A percentile compares a stretch with the other conserved stretches of the same genome.
Conservation (phyloP, 2,797 vertebrate genomes). For the Morus bassanus region DNA sequence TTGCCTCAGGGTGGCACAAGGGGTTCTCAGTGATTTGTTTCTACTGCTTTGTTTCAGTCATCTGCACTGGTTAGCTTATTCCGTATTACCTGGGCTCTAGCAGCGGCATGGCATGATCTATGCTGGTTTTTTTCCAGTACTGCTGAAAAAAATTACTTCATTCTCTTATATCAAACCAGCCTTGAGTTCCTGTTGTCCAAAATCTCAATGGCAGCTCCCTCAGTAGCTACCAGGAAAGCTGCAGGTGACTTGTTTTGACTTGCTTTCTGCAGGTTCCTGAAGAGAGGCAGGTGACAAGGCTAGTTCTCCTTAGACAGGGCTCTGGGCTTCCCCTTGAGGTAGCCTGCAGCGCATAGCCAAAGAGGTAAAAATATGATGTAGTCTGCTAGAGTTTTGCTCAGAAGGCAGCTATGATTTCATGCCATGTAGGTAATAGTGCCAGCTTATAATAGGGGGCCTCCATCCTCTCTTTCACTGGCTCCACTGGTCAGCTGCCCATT, state of each 20-base stretch:
- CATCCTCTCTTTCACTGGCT: background rate
- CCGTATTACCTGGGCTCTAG: background rate
- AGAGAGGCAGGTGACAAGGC: background rate
- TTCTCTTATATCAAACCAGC: background rate
- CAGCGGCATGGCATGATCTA: background rate
- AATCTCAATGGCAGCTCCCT: background rate
- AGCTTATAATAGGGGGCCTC: background rate
- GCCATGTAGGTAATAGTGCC: accelerated
- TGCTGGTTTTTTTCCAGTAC: background rate
- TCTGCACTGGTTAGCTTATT: background rate
- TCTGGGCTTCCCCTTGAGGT: background rate
- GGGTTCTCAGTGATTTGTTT: background rate
- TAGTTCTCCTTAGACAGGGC: background rate
- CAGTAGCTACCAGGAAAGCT: background rate
- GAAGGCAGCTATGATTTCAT: background rate
- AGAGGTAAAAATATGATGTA: background rate
- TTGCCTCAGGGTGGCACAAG: background rate
- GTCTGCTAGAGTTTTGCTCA: background rate
- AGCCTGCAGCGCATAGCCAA: background rate
- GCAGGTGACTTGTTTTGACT: background rate
- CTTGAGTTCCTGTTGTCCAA: background rate
- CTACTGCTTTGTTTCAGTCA: background rate
- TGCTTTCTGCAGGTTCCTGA: background rate
- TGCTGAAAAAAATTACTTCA: background rate
- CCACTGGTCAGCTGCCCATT: background rate